phyloP scores from a whole-genome alignment of 2,888 invertebrate species.

The Leptothorax acervorum region DNA sequence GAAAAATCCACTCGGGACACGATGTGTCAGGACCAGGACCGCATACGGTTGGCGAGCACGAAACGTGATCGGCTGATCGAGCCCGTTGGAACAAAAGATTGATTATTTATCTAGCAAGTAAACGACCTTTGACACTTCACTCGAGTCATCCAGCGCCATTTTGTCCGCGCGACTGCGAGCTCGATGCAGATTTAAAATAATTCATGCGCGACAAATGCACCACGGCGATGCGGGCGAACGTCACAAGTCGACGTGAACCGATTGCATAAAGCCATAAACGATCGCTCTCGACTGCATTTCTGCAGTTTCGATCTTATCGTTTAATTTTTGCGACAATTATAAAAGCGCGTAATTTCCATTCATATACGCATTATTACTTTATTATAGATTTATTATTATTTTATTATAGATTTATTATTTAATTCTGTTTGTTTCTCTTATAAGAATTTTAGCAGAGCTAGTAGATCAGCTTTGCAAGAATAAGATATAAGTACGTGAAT shows the following conservation, averaged over 20 bases:
- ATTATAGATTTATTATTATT: too few species aligned
- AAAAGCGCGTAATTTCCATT: background rate
- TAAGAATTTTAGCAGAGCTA: background rate
- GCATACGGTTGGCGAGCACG: conserved; percentile 50
- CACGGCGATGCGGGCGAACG: background rate
- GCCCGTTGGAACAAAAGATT: conserved; percentile 27
- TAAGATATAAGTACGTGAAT: background rate
- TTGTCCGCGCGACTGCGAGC: conserved; percentile 62
- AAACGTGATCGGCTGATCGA: conserved; percentile 1
- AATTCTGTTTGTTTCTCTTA: background rate
- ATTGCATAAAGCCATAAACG: background rate
- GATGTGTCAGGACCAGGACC: conserved; percentile 58
- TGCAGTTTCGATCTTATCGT: background rate
- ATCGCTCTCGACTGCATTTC: background rate
- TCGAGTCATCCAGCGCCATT: conserved; percentile 83
- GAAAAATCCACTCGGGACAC: conserved; percentile 27
- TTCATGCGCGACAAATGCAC: background rate
- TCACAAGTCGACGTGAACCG: background rate
- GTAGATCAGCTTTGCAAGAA: background rate
- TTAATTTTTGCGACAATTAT: background rate
- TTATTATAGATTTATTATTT: background rate
- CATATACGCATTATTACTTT: background rate
- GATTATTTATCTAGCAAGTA: conserved; percentile 52
- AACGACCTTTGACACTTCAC: conserved; percentile 82
- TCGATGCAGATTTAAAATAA: conserved; percentile 27